Conservation (phyloP, 2,888 invertebrate genomes). For the Orchesellides sinensis region DNA sequence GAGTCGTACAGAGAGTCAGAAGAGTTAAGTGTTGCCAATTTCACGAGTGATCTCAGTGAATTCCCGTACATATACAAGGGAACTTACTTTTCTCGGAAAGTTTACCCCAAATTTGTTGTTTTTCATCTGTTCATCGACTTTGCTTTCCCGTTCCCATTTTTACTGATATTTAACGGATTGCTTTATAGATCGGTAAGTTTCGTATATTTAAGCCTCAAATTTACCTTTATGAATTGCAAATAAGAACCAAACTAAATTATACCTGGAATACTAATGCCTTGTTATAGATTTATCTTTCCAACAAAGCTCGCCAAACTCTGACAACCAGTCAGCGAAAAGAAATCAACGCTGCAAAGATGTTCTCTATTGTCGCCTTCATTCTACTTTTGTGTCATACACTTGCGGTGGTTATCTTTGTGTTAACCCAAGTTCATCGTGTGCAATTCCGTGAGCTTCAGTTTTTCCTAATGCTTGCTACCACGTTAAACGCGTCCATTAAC, state of each 20-base stretch:
- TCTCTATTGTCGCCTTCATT: conserved; percentile 50
- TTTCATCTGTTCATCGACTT: conserved; percentile 52
- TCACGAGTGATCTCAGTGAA: conserved; percentile 31
- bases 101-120: conserved; percentile 36
- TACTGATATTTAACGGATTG: conserved; percentile 52
- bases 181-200: conserved; percentile 57
- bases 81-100: conserved; percentile 27
- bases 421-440: conserved; percentile 31
- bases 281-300: conserved; percentile 44
- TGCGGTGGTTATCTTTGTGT: conserved; percentile 31
- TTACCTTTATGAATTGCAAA: neutral
- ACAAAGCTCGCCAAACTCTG: conserved; percentile 55
- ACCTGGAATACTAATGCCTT: neutral
- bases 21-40: neutral
- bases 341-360: conserved; percentile 58
- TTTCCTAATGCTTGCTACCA: conserved; percentile 34
- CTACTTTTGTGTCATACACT: conserved; percentile 55
- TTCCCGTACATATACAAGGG: conserved; percentile 50
- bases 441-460: conserved; percentile 55
- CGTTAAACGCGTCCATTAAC: conserved; percentile 58
- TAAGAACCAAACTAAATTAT: neutral
- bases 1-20: conserved; percentile 3
- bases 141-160: conserved; percentile 52
- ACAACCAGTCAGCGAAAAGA: conserved; percentile 53
- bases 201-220: neutral